A percentile compares a stretch with the other conserved stretches of the same genome.
phyloP scores from a whole-genome alignment of 2,113 vertebrate species.

The Baryphthengus martii region DNA sequence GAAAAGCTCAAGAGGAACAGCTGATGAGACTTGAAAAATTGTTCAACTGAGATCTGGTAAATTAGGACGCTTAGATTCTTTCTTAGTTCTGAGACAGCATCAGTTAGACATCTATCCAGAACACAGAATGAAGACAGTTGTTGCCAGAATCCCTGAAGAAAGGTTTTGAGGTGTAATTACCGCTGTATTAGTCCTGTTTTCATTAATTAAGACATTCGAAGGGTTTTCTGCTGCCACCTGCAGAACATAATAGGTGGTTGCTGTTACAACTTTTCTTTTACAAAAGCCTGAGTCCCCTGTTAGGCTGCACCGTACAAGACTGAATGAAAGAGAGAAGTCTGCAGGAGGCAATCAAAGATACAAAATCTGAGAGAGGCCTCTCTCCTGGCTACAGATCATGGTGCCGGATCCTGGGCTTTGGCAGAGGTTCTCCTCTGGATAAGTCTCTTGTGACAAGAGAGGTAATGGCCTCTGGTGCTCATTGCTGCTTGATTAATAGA shows the following conservation, averaged over 20 bases:
- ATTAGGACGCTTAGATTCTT: neutral
- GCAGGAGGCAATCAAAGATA: neutral
- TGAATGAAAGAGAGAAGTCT: neutral
- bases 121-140: neutral
- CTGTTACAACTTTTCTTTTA: neutral
- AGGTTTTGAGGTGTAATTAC: neutral
- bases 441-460: neutral
- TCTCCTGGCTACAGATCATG: neutral
- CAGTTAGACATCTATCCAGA: neutral
- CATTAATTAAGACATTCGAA: neutral
- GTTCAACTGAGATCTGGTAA: neutral
- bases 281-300: neutral
- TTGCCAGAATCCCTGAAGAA: neutral
- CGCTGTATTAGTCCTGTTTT: neutral
- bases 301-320: neutral
- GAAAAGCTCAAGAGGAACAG: neutral
- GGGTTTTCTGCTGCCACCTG: neutral
- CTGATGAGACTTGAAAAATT: neutral
- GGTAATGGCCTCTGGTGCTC: neutral
- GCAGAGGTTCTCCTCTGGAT: neutral
- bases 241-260: neutral
- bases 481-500: neutral
- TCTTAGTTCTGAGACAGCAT: neutral
- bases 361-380: neutral
- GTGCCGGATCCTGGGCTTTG: neutral